Evolutionary conservation across 2,888 invertebrate genomes (phyloP).

Genomic region (Vesta saturnalis): DNA sequence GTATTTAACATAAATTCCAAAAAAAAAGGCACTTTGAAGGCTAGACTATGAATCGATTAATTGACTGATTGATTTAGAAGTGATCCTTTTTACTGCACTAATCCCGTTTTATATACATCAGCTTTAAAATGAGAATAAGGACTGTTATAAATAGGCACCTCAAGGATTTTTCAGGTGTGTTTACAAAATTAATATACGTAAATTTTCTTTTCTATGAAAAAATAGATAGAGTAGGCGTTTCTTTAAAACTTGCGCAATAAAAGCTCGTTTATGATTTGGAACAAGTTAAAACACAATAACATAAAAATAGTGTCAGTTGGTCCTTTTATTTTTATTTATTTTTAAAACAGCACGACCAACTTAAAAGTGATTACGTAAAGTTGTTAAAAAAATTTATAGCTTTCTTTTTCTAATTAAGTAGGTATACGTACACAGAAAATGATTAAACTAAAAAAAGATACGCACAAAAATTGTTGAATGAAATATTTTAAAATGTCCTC

Average conservation of each 20-base stretch:
- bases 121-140: conserved; percentile 46
- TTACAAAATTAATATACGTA: conserved; percentile 21
- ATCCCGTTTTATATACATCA: conserved; percentile 7
- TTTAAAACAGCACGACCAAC: background rate
- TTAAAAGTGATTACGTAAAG: background rate
- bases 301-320: conserved; percentile 1
- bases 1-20: conserved; percentile 27
- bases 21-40: conserved; percentile 14
- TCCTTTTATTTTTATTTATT: background rate
- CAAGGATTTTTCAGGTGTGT: conserved; percentile 39
- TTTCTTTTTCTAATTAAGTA: background rate
- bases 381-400: too few species aligned
- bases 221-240: background rate
- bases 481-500: background rate
- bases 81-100: background rate
- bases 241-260: conserved; percentile 1
- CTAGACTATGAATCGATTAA: conserved; percentile 21
- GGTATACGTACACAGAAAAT: too few species aligned
- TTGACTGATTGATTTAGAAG: conserved; percentile 24
- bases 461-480: conserved; percentile 1
- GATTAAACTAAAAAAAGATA: background rate
- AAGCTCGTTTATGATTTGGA: conserved; percentile 8
- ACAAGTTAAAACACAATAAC: background rate
- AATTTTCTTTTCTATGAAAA: background rate
- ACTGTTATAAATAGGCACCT: conserved; percentile 43